phyloP scores from a whole-genome alignment of 2,113 vertebrate species.

The Dascyllus trimaculatus region DNA sequence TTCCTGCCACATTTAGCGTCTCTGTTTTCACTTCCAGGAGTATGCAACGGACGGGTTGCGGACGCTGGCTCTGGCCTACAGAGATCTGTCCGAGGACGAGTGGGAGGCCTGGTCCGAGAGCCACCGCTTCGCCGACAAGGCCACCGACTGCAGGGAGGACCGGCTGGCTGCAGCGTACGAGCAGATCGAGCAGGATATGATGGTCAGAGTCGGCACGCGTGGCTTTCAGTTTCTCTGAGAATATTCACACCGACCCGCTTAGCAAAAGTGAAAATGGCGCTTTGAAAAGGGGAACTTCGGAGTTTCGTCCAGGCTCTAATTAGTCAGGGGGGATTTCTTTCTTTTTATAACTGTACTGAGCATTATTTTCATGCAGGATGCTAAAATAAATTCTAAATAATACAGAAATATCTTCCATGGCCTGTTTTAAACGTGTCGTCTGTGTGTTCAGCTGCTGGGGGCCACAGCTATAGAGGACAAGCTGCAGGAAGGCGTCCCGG shows the following conservation, averaged over 20 bases:
- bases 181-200: constrained; percentile 93
- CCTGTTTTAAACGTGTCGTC: not conserved
- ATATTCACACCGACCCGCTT: not conserved
- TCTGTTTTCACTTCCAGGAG: constrained; percentile 47
- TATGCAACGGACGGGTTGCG: constrained; percentile 80
- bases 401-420: too few relatives aligned
- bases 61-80: constrained; percentile 92
- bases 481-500: constrained; percentile 93
- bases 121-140: constrained; percentile 83
- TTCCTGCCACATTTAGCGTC: not conserved
- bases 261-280: not conserved
- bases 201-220: constrained; percentile 80
- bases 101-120: constrained; percentile 89
- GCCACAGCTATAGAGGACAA: constrained; percentile 97
- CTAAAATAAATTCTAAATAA: too few relatives aligned
- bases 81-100: constrained; percentile 90
- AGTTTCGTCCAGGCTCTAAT: not conserved
- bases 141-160: constrained; percentile 88
- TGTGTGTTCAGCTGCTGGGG: constrained; percentile 87
- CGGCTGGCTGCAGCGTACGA: constrained; percentile 90
- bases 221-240: not conserved
- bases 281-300: constrained; percentile 25
- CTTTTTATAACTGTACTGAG: not conserved
- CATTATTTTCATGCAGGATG: not conserved
- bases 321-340: not conserved